These are phyloP conservation scores for Chloroclysta siterata DNA, from an alignment of 2,888 invertebrate species.

Conservation along the genomic window DNA sequence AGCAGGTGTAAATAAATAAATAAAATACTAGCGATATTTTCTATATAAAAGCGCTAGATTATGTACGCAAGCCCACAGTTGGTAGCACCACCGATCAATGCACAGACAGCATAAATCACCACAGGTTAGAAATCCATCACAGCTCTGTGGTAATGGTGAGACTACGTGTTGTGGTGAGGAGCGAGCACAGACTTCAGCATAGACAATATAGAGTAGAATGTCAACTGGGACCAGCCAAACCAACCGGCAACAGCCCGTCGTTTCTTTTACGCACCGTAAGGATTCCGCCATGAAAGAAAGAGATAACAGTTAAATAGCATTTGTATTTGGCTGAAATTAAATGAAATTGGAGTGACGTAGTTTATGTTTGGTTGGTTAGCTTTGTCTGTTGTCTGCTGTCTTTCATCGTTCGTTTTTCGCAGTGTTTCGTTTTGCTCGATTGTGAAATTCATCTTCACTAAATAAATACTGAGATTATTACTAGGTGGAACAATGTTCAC, in stretches of 20 bases:
- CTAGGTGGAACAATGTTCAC: slow-evolving; percentile 17
- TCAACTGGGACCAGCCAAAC: background rate
- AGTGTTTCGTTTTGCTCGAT: slow-evolving; percentile 68
- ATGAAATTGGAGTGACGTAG: background rate
- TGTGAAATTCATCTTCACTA: slow-evolving; percentile 40
- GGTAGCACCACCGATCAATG: too few relatives aligned
- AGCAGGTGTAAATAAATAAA: too few relatives aligned
- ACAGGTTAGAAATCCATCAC: too few relatives aligned
- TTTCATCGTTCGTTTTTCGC: slow-evolving; percentile 71
- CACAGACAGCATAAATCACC: too few relatives aligned
- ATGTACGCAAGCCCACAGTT: too few relatives aligned
- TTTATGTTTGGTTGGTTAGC: slow-evolving; percentile 44
- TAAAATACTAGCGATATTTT: too few relatives aligned
- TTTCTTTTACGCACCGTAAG: slow-evolving; percentile 5
- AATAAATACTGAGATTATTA: slow-evolving; percentile 25
- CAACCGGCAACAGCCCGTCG: background rate
- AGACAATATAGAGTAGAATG: background rate
- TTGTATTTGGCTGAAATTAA: background rate
- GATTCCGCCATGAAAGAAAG: background rate
- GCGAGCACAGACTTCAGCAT: background rate
- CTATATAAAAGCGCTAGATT: too few relatives aligned
- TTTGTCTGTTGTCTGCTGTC: background rate
- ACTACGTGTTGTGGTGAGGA: too few relatives aligned
- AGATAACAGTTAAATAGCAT: slow-evolving; percentile 3
- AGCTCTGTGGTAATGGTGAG: too few relatives aligned